Percentiles rank a stretch among this genome's conserved stretches.
phyloP scores from a whole-genome alignment of 2,888 invertebrate species.

The Clepsis dumicolana region DNA sequence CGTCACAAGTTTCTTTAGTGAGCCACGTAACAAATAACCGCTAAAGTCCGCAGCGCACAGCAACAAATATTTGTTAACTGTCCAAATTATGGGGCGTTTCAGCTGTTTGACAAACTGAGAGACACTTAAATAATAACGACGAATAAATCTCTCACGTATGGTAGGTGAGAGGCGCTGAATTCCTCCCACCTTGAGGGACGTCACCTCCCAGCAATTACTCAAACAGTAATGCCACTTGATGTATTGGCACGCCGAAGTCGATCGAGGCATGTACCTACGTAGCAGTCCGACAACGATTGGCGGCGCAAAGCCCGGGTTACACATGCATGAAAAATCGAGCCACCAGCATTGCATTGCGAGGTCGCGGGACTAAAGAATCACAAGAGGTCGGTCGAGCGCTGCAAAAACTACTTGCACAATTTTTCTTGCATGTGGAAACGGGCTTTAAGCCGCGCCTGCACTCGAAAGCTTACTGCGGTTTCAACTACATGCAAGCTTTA shows the following conservation, averaged over 20 bases:
- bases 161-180: conserved; percentile 43
- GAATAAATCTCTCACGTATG: conserved; percentile 44
- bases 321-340: background rate
- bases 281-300: background rate
- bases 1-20: conserved; percentile 1
- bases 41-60: background rate
- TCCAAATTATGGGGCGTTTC: conserved; percentile 13
- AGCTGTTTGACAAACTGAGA: conserved; percentile 29
- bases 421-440: background rate
- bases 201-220: conserved; percentile 57
- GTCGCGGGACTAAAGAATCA: background rate
- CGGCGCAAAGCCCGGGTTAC: background rate
- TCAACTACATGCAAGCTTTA: background rate
- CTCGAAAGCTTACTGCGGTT: background rate
- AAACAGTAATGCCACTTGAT: conserved; percentile 62
- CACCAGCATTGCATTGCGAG: background rate
- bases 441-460: background rate
- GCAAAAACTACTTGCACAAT: background rate
- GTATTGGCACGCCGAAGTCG: conserved; percentile 57
- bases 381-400: background rate
- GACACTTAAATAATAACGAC: conserved; percentile 35
- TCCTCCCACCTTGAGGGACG: conserved; percentile 42
- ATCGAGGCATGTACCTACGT: conserved; percentile 48
- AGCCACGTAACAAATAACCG: conserved; percentile 2
- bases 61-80: conserved; percentile 14